Conservation (phyloP, 1,140 invertebrate species). For the Lordiphosa clarofinis region DNA sequence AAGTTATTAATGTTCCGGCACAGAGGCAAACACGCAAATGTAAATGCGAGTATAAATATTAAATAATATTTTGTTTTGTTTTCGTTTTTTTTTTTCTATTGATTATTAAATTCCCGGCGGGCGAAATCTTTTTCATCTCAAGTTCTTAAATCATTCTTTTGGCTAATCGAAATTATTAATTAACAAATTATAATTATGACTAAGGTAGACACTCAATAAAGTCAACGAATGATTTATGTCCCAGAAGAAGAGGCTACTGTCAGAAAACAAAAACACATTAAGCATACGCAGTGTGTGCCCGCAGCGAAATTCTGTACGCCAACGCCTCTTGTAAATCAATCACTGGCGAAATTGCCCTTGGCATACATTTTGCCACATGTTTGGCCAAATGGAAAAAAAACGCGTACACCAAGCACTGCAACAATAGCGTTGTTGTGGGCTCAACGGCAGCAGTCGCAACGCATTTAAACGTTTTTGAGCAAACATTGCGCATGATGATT, state of each 20-base stretch:
- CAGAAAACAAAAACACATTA: slow-evolving; percentile 24
- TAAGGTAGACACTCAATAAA: slow-evolving; percentile 52
- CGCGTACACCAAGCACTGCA: slow-evolving; percentile 6
- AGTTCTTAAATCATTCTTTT: slow-evolving; percentile 51
- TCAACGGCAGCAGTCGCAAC: slow-evolving; percentile 31
- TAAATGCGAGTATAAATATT: slow-evolving; percentile 67
- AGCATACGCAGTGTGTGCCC: slow-evolving; percentile 57
- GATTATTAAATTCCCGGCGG: slow-evolving; percentile 24
- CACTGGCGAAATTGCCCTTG: slow-evolving; percentile 73
- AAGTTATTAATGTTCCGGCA: slow-evolving; percentile 53
- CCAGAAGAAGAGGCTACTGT: background rate
- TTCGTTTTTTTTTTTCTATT: background rate
- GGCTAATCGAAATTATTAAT: slow-evolving; percentile 63
- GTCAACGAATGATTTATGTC: slow-evolving; percentile 38
- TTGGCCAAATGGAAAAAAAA: slow-evolving; percentile 30
- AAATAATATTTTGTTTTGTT: slow-evolving; percentile 44
- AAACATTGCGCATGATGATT: slow-evolving; percentile 68
- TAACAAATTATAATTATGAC: slow-evolving; percentile 71
- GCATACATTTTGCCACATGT: slow-evolving; percentile 33
- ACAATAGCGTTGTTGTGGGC: slow-evolving; percentile 12
- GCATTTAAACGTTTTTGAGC: slow-evolving; percentile 46
- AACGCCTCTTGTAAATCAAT: slow-evolving; percentile 66
- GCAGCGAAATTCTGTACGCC: slow-evolving; percentile 8
- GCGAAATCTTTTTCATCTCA: slow-evolving; percentile 42
- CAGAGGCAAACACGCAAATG: slow-evolving; percentile 57